Conservation (phyloP, 2,888 invertebrate species). For the Monopis laevigella region DNA sequence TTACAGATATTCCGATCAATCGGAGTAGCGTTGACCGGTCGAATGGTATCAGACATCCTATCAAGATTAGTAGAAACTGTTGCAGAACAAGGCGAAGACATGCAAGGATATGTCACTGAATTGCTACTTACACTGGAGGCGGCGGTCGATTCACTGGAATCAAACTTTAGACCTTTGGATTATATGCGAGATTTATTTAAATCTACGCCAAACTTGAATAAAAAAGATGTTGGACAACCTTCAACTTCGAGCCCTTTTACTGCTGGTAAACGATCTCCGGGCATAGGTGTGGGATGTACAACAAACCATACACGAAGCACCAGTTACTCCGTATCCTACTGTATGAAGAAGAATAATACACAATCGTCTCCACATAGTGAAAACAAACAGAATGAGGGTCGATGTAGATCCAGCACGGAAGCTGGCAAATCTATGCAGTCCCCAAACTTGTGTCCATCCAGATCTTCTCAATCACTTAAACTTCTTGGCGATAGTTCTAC, state of each 20-base stretch:
- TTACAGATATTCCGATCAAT: slow-evolving; percentile 90
- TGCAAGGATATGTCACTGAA: slow-evolving; percentile 99
- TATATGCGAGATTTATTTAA: slow-evolving; percentile 96
- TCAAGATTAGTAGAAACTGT: slow-evolving; percentile 97
- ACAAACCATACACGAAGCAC: slow-evolving; percentile 87
- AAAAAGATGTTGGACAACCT: slow-evolving; percentile 73
- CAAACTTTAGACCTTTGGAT: slow-evolving; percentile 90
- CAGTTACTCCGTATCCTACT: slow-evolving; percentile 91
- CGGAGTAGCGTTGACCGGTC: slow-evolving; percentile 90
- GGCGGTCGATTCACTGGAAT: slow-evolving; percentile 93
- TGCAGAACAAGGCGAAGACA: slow-evolving; percentile 97
- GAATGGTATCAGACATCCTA: slow-evolving; percentile 95
- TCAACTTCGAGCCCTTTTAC: slow-evolving; percentile 35
- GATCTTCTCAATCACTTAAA: slow-evolving; percentile 95
- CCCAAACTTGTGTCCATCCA: slow-evolving; percentile 81
- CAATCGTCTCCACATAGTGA: slow-evolving; percentile 37
- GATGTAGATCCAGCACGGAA: slow-evolving; percentile 68
- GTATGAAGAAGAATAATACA: slow-evolving; percentile 77
- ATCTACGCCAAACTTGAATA: slow-evolving; percentile 93
- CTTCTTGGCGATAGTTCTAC: slow-evolving; percentile 84
- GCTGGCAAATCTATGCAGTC: slow-evolving; percentile 60
- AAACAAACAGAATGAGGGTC: slow-evolving; percentile 35
- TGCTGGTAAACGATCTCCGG: slow-evolving; percentile 67
- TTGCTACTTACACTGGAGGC: slow-evolving; percentile 94
- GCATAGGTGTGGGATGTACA: slow-evolving; percentile 65